Evolutionary conservation across 2,888 invertebrate species (phyloP), one percentile per base, ranked within the genome.

Genomic region (Andrena minutula): DNA sequence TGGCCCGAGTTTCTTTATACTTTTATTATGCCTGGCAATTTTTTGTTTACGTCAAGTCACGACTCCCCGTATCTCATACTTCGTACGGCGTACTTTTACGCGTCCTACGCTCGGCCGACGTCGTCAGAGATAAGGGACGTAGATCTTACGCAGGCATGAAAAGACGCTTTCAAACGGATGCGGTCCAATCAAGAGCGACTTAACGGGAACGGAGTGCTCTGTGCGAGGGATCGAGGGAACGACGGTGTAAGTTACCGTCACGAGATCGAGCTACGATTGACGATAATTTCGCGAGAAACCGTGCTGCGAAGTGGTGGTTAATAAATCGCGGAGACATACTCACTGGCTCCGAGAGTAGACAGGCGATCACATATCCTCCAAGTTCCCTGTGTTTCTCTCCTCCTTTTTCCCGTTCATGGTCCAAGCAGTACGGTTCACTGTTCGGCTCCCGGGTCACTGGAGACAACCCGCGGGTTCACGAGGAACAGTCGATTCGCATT

Each of bases 341-440:
- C 51, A 81, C 80, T n/a, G 41, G 10, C 32, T 49, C 26, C 32
- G 41, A 28, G 32, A 60, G 35, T 51, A 35, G 47, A 12, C 41
- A 53, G 53, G 49, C 75, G 64, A 75, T 79, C 80, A 80, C 58
- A 58, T 51, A 65, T 81, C 80, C 81, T 65, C 28, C 26, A 47
- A 51, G 68, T 69, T 47, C 56, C 26, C 32, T 10, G 6, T 8
- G 32, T 8, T 53, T 26, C 56, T 26, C n/a, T 56, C 56, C 30
- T 64, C 64, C 23, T 16, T 10, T 65, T 28, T 64, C 10, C 61
- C 35, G n/a, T 35, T 32, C 80, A 80, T 80, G 35, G 23, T 68
- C 5, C 10, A 26, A 12, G 20, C 12, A 2, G 53, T 23, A 5
- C 5, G 47, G 30, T 51, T 30, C 41, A 56, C 7, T 49, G 16